phyloP scores from a whole-genome alignment of 2,888 invertebrate genomes.

The Lochmaea capreae region DNA sequence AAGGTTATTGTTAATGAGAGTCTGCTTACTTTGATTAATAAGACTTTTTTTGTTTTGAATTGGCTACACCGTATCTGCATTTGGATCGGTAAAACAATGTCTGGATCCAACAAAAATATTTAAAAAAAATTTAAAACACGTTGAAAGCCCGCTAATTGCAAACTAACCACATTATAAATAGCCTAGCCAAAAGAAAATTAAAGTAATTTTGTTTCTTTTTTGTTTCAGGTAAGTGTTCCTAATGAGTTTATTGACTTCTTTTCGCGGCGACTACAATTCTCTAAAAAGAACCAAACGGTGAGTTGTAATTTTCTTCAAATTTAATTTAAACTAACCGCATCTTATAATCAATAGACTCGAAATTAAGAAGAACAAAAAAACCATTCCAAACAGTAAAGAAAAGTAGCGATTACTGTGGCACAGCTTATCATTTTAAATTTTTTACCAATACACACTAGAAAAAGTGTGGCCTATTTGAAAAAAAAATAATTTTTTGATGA shows the following conservation, averaged over 20 bases:
- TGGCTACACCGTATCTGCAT: too few species aligned
- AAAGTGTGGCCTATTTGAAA: too few species aligned
- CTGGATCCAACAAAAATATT: slow-evolving; percentile 7
- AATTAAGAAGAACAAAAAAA: slow-evolving; percentile 20
- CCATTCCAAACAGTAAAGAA: slow-evolving; percentile 18
- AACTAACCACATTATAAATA: slow-evolving; percentile 12
- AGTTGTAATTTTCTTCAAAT: slow-evolving; percentile 31
- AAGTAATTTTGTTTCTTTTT: slow-evolving; percentile 17
- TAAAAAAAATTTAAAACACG: background rate
- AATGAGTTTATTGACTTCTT: slow-evolving; percentile 34
- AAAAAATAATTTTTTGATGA: too few species aligned
- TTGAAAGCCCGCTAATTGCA: slow-evolving; percentile 12
- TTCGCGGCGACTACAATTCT: slow-evolving; percentile 1
- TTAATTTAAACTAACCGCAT: slow-evolving; percentile 26
- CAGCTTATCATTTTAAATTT: slow-evolving; percentile 16
- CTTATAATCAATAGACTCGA: slow-evolving; percentile 18
- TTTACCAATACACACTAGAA: background rate
- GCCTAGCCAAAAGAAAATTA: background rate
- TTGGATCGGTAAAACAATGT: too few species aligned
- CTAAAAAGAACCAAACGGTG: slow-evolving; percentile 14
- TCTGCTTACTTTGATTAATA: too few species aligned
- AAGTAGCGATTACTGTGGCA: background rate
- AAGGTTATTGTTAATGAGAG: too few species aligned
- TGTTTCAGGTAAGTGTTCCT: slow-evolving; percentile 29
- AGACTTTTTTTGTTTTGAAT: too few species aligned